Percentiles rank a stretch among this genome's conserved stretches.
Evolutionary conservation across 2,113 vertebrate species (phyloP).

Genomic region (Rhinoderma darwinii): DNA sequence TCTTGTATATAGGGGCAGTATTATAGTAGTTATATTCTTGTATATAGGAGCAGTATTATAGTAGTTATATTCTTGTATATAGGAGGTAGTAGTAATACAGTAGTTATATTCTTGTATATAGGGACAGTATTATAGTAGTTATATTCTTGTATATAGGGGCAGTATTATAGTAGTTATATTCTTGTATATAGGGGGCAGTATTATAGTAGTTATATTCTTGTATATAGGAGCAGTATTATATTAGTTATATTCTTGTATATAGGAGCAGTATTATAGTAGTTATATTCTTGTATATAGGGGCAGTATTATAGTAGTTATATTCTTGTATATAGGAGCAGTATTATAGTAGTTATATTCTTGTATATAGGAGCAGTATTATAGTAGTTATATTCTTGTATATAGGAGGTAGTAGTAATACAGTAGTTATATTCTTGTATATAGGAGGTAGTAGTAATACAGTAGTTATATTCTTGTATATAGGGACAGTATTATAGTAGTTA

Average conservation of each 20-base stretch:
- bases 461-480: background rate
- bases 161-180: background rate
- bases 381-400: background rate
- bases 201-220: conserved; percentile 1
- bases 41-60: background rate
- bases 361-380: background rate
- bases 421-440: conserved; percentile 1
- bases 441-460: too few species aligned
- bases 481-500: background rate
- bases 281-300: background rate
- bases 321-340: background rate
- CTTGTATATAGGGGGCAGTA: background rate
- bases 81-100: too few species aligned
- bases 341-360: background rate
- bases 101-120: too few species aligned
- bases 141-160: background rate
- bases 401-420: background rate
- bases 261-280: background rate
- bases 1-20: background rate
- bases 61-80: too few species aligned
- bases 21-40: background rate
- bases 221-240: background rate
- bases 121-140: background rate
- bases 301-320: background rate
- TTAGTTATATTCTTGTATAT: background rate